Conservation (phyloP, 2,888 invertebrate species). For the Steinernema scapterisci region DNA sequence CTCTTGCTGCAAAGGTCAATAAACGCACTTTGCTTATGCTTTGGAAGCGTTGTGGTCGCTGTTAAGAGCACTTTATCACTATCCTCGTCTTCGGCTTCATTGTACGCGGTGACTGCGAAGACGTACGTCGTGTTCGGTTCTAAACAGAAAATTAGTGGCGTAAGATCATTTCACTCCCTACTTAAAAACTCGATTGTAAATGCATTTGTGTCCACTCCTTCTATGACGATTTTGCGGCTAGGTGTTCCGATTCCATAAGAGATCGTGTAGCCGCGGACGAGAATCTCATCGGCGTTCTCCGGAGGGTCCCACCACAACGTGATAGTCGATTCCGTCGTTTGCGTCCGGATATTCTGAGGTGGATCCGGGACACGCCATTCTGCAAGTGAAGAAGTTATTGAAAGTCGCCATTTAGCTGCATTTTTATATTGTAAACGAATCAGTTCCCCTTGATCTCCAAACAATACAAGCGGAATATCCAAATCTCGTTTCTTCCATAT, state of each 20-base stretch:
- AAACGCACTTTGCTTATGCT: neutral
- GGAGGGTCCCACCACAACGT: constrained; percentile 67
- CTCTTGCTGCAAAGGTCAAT: neutral
- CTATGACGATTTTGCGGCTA: constrained; percentile 58
- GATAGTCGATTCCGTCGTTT: constrained; percentile 51
- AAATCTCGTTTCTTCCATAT: too few relatives aligned
- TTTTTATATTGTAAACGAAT: too few relatives aligned
- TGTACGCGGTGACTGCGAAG: constrained; percentile 64
- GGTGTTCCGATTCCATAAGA: constrained; percentile 64
- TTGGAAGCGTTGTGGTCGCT: constrained; percentile 43
- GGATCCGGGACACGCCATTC: constrained; percentile 63
- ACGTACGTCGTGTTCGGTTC: constrained; percentile 59
- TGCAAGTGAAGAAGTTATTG: constrained; percentile 38
- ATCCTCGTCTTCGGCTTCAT: constrained; percentile 66
- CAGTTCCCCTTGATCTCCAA: too few relatives aligned
- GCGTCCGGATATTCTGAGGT: constrained; percentile 59
- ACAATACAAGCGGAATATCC: too few relatives aligned
- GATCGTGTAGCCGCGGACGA: constrained; percentile 65
- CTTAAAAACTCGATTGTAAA: constrained; percentile 59
- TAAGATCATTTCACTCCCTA: constrained; percentile 39
- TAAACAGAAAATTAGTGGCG: constrained; percentile 26
- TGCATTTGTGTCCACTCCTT: constrained; percentile 58
- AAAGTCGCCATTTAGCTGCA: too few relatives aligned
- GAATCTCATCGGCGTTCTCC: constrained; percentile 48
- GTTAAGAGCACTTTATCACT: constrained; percentile 56